phyloP scores from a whole-genome alignment of 53 echinoderm and acorn worm species.

The Paracentrotus lividus region DNA sequence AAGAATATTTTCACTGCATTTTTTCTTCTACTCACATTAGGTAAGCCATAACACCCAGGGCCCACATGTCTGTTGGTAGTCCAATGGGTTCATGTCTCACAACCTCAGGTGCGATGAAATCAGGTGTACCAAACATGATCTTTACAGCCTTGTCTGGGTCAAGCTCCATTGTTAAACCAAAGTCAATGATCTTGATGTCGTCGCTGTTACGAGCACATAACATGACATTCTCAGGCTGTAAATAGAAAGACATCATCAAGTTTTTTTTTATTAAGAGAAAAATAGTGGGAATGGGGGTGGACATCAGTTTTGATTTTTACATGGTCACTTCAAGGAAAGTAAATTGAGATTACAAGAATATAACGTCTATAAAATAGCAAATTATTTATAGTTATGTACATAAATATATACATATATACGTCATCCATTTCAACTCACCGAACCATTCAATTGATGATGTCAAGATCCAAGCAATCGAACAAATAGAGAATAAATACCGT shows the following conservation, averaged over 20 bases:
- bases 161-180: constrained; percentile 89
- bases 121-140: constrained; percentile 98
- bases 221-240: constrained; percentile 97
- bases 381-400: no score
- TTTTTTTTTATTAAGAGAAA: not conserved
- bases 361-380: no score
- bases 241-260: not conserved
- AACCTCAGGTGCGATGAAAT: constrained; percentile 95
- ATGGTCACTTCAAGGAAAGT: not conserved
- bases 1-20: not conserved
- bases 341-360: no score
- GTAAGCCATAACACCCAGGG: constrained; percentile 91
- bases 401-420: no score
- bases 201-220: constrained; percentile 87
- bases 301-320: not conserved
- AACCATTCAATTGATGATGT: no score
- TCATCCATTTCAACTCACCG: no score
- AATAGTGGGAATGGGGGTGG: not conserved
- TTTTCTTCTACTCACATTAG: constrained; percentile 88
- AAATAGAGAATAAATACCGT: no score
- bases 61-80: constrained; percentile 96
- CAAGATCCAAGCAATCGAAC: no score
- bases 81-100: constrained; percentile 98
- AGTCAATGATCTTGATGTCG: constrained; percentile 93
- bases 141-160: constrained; percentile 84